Base-by-base conservation (phyloP, 2,113 vertebrate species). In the Emydura subglobosa region DNA sequence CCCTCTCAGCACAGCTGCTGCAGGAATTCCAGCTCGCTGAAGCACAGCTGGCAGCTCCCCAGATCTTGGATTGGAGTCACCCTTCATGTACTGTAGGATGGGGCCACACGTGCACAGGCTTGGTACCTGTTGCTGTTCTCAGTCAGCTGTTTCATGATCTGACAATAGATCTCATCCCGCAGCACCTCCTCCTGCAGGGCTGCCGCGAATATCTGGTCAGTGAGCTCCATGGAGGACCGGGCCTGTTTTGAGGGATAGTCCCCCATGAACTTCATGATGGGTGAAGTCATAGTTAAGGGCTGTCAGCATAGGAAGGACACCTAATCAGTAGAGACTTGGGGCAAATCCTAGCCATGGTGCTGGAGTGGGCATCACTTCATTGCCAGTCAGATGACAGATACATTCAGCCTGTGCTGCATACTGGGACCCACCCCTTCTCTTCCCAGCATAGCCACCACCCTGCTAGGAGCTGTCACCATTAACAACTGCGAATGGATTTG, bases 131-230 rank as follows among this genome's bases (percentile, higher is more conserved):
- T 99, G 94, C 97, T 98, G 90, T 99, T 99, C 94, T 95, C 98
- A 3, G 98, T 99, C 97, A 99, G 98, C 95, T 99, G 99, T 96
- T 99, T 99, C 98, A 99, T 99, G 91, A 99, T 99, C 98, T 99
- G 99, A 93, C 99, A 99, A 94, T 99, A 99, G 95, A 99, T 98
- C 96, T 99, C 99, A 12, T 99, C 99, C 89, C 98, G 94, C 47
- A 99, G 98, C 2, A 88, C 89, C 2, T 99, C 98, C 2, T 99
- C 93, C 93, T 99, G 93, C 44, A 99, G 98, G 44, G 99, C 98
- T 7, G 97, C 92, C 1, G 98, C 96, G 81, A 99, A 99, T 97
- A 99, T 99, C 98, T 99, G 99, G 97, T 99, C 99, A 0, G 99
- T 99, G 96, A 99, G 98, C 89, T 99, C 99, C 2, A 98, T 86